These are phyloP conservation scores for Hypocryptadius cinnamomeus DNA, from an alignment of 2,113 vertebrate species.

Conservation along the genomic window DNA sequence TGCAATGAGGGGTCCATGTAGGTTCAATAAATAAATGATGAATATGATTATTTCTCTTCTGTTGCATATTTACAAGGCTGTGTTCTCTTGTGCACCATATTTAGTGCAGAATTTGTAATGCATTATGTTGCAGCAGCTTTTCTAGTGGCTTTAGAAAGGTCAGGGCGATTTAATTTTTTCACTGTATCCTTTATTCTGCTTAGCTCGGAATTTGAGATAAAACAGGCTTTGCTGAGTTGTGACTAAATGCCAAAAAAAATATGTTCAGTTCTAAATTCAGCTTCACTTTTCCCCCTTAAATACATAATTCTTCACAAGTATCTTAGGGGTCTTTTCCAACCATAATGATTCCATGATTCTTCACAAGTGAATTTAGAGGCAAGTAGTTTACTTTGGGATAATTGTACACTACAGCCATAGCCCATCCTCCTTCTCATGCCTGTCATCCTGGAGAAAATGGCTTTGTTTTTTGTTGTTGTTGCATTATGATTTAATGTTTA, in stretches of 20 bases:
- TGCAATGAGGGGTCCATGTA: neutral
- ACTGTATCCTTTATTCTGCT: neutral
- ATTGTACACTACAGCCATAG: neutral
- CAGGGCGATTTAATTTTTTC: neutral
- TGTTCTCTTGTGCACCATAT: neutral
- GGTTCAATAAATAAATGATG: neutral
- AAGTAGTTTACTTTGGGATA: neutral
- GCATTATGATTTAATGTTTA: neutral
- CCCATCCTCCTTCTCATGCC: neutral
- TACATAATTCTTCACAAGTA: neutral
- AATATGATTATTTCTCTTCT: neutral
- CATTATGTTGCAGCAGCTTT: neutral
- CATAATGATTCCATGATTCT: neutral
- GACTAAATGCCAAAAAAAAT: neutral
- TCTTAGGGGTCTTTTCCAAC: neutral
- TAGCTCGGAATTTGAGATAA: neutral
- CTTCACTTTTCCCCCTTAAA: neutral
- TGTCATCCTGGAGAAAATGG: neutral
- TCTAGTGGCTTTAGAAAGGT: slow-evolving; percentile 22
- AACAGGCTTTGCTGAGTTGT: neutral
- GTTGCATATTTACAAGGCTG: neutral
- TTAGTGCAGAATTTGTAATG: neutral
- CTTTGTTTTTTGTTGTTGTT: neutral
- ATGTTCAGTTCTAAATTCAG: neutral
- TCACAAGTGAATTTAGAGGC: neutral